Conservation (phyloP, 2,797 vertebrate species). For the Acropternis orthonyx region DNA sequence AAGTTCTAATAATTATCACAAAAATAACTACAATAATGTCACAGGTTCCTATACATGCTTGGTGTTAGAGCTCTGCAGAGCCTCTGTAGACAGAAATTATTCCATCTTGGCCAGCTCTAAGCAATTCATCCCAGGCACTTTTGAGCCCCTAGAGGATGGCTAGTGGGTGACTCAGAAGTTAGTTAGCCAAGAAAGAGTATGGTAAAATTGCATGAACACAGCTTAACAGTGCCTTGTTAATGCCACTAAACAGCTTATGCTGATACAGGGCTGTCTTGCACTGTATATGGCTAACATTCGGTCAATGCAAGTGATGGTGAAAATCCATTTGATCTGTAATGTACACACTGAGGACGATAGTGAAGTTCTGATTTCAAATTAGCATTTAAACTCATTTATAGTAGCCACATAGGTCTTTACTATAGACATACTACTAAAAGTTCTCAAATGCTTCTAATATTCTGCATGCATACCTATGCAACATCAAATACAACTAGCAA, state of each 20-base stretch:
- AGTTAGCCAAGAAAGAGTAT: not conserved
- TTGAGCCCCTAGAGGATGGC: not conserved
- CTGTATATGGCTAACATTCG: accelerated
- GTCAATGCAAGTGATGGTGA: not conserved
- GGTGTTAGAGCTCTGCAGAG: not conserved
- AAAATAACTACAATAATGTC: not conserved
- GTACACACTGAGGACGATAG: not conserved
- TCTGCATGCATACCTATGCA: not conserved
- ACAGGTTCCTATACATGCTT: not conserved
- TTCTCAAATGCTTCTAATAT: not conserved
- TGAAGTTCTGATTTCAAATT: not conserved
- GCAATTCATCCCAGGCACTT: not conserved
- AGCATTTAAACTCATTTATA: not conserved
- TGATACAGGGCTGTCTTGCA: not conserved
- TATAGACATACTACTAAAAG: not conserved
- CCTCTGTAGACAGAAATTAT: not conserved
- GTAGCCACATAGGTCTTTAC: not conserved
- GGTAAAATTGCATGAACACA: not conserved
- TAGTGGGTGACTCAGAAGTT: not conserved
- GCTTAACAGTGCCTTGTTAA: not conserved
- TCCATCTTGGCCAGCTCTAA: not conserved
- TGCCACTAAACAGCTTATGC: not conserved
- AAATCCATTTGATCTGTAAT: not conserved
- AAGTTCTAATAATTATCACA: not conserved
- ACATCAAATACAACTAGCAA: not conserved